A percentile compares a stretch with the other conserved stretches of the same genome.
These are phyloP conservation scores for Cyprinella venusta DNA, from an alignment of 2,797 vertebrate species.

Conservation along the genomic window DNA sequence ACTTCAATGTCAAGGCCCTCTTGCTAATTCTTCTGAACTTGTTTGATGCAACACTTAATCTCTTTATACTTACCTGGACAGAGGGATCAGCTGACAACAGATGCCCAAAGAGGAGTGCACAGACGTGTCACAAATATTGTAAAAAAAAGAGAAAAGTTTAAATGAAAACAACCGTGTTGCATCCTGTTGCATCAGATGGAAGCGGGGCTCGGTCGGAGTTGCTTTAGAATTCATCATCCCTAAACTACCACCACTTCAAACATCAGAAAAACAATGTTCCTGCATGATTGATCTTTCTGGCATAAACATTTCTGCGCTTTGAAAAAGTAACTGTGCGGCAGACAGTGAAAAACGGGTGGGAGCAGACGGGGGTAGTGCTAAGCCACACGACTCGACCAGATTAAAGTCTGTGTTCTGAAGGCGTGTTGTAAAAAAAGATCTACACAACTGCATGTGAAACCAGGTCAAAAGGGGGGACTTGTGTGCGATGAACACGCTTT, in stretches of 20 bases:
- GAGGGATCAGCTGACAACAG: slow-evolving; percentile 45
- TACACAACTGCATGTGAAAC: slow-evolving; percentile 69
- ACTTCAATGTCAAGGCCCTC: slow-evolving; percentile 33
- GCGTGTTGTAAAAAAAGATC: slow-evolving; percentile 72
- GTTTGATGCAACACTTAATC: slow-evolving; percentile 43
- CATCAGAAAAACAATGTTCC: slow-evolving; percentile 79
- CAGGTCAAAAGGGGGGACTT: slow-evolving; percentile 62
- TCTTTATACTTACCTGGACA: slow-evolving; percentile 48
- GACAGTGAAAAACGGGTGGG: slow-evolving; percentile 62
- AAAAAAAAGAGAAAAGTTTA: slow-evolving; percentile 66
- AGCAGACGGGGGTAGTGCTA: slow-evolving; percentile 56
- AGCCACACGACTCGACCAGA: slow-evolving; percentile 74
- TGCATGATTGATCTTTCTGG: slow-evolving; percentile 75
- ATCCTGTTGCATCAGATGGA: slow-evolving; percentile 80
- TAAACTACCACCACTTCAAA: slow-evolving; percentile 79
- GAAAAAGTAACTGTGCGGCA: slow-evolving; percentile 64
- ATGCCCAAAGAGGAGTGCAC: slow-evolving; percentile 45
- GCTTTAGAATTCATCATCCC: slow-evolving; percentile 80
- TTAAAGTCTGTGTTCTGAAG: slow-evolving; percentile 77
- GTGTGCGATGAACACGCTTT: slow-evolving; percentile 11
- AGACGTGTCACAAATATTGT: slow-evolving; percentile 66
- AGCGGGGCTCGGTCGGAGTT: slow-evolving; percentile 70
- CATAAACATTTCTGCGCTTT: slow-evolving; percentile 65
- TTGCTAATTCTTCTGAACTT: slow-evolving; percentile 41
- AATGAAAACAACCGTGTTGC: slow-evolving; percentile 76